Evolutionary conservation across 37 sponge, comb jelly and placozoan genomes (phyloP), one percentile per base, ranked within the genome.

Genomic region (Mnemiopsis leidyi): DNA sequence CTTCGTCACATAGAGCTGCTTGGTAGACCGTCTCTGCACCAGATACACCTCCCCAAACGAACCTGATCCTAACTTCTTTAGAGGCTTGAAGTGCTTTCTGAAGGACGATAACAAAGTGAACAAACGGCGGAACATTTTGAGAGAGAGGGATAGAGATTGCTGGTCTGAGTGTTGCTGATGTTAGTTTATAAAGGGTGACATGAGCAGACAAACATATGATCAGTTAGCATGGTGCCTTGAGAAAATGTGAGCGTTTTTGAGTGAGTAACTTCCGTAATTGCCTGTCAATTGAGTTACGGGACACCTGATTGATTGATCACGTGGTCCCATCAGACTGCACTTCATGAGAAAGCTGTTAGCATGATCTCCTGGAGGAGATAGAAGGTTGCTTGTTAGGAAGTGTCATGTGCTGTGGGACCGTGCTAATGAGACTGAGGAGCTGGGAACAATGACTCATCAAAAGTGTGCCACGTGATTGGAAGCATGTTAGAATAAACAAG

Each of bases 11-110:
- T 96, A 95, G 69, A 94, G 96, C 38, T 94, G 93, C 39, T 94
- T 93, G 0, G 83, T 95, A 1, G 25, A 33, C 82, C 96, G 96
- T 88, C 97, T 96, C 68, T 95, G 95, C 0, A 94, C 94, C 20
- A 98, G 96, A 95, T 97, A 95, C 18, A 98, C 99, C 33, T 97
- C 92, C 21, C 99, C 99, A 94, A 98, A 98, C 7, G 99, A 98
- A 7, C 99, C 99, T 0, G 97, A 96, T 0, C 99, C 99, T 0
- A 98, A 95, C 0, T 97, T 98, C 92, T 97, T 98, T 39, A 97
- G 93, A 0, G 97, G 93, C 0, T 97, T 97, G 92, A 97, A 98
- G 92, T 96, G 79, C 32, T 77, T 77, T 32, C 32, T 34, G 36
- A 32, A 77, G 36, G 79, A 32, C 36, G 79, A 77, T 32, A 77